A percentile compares a stretch with the other conserved stretches of the same genome.
phyloP scores from a whole-genome alignment of 2,797 vertebrate genomes.

The Linurgus olivaceus region DNA sequence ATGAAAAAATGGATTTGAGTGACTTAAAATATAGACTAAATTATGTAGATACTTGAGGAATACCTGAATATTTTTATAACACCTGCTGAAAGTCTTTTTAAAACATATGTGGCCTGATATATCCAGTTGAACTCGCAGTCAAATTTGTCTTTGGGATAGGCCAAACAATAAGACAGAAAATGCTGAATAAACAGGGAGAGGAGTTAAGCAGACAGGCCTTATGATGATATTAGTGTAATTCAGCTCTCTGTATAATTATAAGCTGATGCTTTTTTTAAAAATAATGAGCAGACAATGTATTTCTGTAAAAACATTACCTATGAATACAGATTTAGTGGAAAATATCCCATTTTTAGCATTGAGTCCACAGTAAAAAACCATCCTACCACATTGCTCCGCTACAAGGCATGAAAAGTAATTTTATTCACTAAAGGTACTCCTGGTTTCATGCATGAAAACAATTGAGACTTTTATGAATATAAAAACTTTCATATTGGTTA shows the following conservation, averaged over 20 bases:
- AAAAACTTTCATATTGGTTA: slow-evolving; percentile 56
- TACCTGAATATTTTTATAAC: not conserved
- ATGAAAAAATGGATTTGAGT: not conserved
- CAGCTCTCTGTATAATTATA: not conserved
- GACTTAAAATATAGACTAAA: not conserved
- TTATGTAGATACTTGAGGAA: not conserved
- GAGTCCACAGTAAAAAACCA: not conserved
- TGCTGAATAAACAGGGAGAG: not conserved
- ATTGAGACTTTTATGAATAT: slow-evolving; percentile 26
- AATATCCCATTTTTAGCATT: not conserved
- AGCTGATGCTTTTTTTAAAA: accelerated
- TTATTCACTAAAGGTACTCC: slow-evolving; percentile 20
- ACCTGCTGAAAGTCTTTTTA: not conserved
- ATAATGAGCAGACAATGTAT: not conserved
- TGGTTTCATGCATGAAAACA: slow-evolving; percentile 43
- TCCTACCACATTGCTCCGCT: slow-evolving; percentile 10
- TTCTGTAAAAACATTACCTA: not conserved
- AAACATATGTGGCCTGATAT: not conserved
- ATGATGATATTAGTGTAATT: not conserved
- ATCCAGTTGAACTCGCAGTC: not conserved
- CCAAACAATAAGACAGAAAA: not conserved
- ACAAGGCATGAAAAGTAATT: slow-evolving; percentile 32
- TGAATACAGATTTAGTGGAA: not conserved
- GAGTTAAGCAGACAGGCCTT: not conserved
- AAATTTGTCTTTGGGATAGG: not conserved